Evolutionary conservation across 1,140 invertebrate species (phyloP), one percentile per base, ranked within the genome.

Genomic region (Dendrolimus punctatus): DNA sequence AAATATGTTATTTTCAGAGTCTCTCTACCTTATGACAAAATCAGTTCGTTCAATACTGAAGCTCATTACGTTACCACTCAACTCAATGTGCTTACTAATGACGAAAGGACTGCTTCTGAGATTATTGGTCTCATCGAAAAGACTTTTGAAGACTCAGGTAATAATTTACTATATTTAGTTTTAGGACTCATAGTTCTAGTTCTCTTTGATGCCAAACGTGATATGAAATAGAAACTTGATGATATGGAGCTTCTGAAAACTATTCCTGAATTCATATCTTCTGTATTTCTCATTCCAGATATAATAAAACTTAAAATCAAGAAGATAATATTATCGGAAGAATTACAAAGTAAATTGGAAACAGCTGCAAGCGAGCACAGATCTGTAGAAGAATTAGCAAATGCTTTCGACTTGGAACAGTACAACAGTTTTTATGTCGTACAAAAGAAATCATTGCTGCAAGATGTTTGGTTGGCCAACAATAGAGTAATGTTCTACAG

Each of bases 401-500:
- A 53, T 1, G 8, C 8, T 3, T 64, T 68, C 9, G 67, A 78
- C 43, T 58, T 73, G 39, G 62, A 50, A 4, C 46, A 58, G 2
- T 72, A 71, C 6, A 82, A 81, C 53, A 68, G 65, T 6, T 62
- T 85, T 53, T 68, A 75, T 42, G 64, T 80, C 49, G 80, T 85
- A 46, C 83, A 87, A 54, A 68, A 80, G 55, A 59, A 53, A n/a
- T 69, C 66, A 0, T 61, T 86, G 9, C 64, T 55, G 41, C 56
- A 66, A 46, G 61, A 82, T 8, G 73, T 77, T 3, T 83, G 76
- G 73, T 48, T 86, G 4, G 73, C 71, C 0, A 45, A 46, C 0
- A 76, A 79, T 39, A 68, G 83, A 39, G 62, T 79, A 1, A 71
- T 75, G 8, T 81, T 87, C 68, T 85, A 80, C 53, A 77, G 71